Evolutionary conservation across 1,140 invertebrate species (phyloP).

Genomic region (Branchinecta lindahli): DNA sequence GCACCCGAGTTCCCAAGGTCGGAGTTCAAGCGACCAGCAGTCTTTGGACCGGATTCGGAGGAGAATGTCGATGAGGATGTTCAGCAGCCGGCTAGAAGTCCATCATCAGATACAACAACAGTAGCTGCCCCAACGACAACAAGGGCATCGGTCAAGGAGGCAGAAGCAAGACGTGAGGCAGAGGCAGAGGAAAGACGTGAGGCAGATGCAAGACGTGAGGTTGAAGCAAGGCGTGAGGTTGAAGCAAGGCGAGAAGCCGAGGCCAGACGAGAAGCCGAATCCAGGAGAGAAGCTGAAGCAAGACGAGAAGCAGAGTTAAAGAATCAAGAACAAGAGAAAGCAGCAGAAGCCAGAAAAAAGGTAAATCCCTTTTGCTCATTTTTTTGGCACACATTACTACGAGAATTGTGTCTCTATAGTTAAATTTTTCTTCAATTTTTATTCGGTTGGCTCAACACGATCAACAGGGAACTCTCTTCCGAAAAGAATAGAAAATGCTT

Average conservation of each 20-base stretch:
- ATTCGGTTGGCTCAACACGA: too few relatives aligned
- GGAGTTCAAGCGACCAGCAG: neutral
- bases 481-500: too few relatives aligned
- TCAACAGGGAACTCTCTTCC: too few relatives aligned
- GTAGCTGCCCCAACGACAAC: neutral
- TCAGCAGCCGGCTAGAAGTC: neutral
- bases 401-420: too few relatives aligned
- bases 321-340: too few relatives aligned
- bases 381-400: too few relatives aligned
- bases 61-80: neutral
- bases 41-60: neutral
- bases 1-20: neutral
- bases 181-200: neutral
- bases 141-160: neutral
- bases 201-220: neutral
- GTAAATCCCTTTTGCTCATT: too few relatives aligned
- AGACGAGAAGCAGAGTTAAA: too few relatives aligned
- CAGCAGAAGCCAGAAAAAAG: too few relatives aligned
- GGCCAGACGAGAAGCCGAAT: neutral
- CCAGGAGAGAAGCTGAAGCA: too few relatives aligned
- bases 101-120: neutral
- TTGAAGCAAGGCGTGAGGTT: neutral
- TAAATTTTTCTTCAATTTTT: too few relatives aligned
- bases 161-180: neutral
- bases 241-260: neutral